These are phyloP conservation scores for Allygus modestus DNA, from an alignment of 2,888 invertebrate genomes.

Conservation along the genomic window DNA sequence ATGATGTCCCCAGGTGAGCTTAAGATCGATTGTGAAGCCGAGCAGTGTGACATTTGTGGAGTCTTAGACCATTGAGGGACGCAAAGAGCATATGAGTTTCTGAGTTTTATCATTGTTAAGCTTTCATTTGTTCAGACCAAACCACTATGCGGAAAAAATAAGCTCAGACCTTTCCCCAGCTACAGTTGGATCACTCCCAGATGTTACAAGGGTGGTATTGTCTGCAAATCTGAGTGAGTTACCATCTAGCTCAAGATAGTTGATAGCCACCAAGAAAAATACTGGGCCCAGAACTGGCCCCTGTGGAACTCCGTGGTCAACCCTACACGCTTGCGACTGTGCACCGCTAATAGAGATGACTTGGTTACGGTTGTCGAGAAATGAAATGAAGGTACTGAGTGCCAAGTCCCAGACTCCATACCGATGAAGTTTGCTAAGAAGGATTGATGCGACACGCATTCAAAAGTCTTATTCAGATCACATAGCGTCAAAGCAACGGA, in stretches of 20 bases:
- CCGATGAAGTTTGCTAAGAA: not conserved
- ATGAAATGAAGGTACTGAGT: not conserved
- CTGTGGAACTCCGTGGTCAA: conserved; percentile 5
- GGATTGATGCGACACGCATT: not conserved
- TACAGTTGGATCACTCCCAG: not conserved
- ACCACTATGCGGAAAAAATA: not conserved
- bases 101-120: conserved; percentile 2
- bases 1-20: not conserved
- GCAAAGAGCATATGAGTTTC: not conserved
- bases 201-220: not conserved
- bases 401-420: not conserved
- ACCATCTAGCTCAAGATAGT: not conserved
- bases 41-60: not conserved
- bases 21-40: not conserved
- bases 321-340: not conserved
- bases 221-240: not conserved
- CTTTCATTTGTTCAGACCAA: not conserved
- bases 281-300: not conserved
- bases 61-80: not conserved
- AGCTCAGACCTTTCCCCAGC: not conserved
- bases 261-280: not conserved
- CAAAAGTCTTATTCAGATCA: conserved; percentile 8
- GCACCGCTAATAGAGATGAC: not conserved
- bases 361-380: not conserved
- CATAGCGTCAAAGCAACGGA: conserved; percentile 12